These are phyloP conservation scores for Ceyx erithaca DNA, from an alignment of 2,797 vertebrate genomes.

Conservation along the genomic window DNA sequence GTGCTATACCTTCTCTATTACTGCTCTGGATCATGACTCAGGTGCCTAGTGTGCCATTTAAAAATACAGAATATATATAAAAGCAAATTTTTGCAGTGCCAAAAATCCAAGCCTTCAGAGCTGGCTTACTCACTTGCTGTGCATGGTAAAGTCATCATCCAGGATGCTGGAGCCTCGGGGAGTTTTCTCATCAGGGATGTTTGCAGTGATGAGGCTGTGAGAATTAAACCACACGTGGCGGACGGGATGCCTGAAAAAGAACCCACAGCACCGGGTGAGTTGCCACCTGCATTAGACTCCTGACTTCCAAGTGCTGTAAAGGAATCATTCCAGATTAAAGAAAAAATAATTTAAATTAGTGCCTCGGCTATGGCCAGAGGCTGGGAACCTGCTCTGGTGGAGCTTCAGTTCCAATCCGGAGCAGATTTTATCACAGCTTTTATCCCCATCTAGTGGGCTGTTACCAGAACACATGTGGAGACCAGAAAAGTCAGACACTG, in stretches of 20 bases:
- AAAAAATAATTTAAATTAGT: accelerated
- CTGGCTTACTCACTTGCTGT: constrained; percentile 85
- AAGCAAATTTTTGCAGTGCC: neutral
- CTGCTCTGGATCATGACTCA: neutral
- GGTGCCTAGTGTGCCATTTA: neutral
- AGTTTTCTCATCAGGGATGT: constrained; percentile 90
- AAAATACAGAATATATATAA: neutral
- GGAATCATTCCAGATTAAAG: accelerated
- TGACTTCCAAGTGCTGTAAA: accelerated
- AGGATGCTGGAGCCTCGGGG: constrained; percentile 87
- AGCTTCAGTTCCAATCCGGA: neutral
- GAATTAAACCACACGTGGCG: constrained; percentile 86
- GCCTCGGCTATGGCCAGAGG: accelerated
- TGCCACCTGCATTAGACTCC: accelerated
- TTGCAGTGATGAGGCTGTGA: constrained; percentile 91
- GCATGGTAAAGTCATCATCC: constrained; percentile 88
- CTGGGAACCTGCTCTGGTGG: neutral
- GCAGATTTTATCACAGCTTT: neutral
- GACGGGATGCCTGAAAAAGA: constrained; percentile 87
- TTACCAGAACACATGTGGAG: neutral
- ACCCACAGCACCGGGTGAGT: neutral
- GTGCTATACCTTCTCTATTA: neutral
- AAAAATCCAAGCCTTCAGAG: no score
- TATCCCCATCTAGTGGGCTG: constrained; percentile 72
- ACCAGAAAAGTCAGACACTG: accelerated